Evolutionary conservation across 2,797 vertebrate genomes (phyloP), one percentile per base, ranked within the genome.

Genomic region (Psittacula echo): DNA sequence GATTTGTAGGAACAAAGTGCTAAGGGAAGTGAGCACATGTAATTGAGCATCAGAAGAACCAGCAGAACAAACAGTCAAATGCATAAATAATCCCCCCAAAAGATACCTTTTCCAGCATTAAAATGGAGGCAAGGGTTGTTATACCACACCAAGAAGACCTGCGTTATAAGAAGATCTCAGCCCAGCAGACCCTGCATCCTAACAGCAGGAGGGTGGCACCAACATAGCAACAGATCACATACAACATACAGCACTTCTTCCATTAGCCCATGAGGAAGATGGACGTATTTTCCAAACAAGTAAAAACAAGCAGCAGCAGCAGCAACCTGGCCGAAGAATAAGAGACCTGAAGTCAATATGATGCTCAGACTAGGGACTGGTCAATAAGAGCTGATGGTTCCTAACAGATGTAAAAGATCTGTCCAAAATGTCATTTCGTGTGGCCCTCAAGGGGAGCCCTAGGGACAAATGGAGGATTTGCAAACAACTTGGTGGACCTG

Each of bases 251-350:
- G 5, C 24, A 34, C 9, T 89, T 87, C 58, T 11, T 60, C 9
- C 10, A 22, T 39, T 62, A 66, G 3, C 10, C 6, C 32, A 60
- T 0, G 5, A 21, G 47, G 7, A 47, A 53, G 34, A 32, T 2
- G 37, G 39, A 27, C 7, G 7, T 42, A 10, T 54, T 53, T 92
- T 68, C 10, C 8, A 30, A 82, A 60, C 4, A 37, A 11, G 7
- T 3, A 6, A 78, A 75, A 48, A 5, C 2, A n/a, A 3, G 3
- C 15, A 68, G 5, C 5, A 8, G 6, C 5, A 8, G 11, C 27
- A 64, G 21, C 42, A 85, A 30, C 8, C 10, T 58, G 11, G 7
- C 7, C 24, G 50, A 66, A 76, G 32, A 42, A 66, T 24, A 50
- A 44, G 23, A 87, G 29, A 62, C 21, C 12, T 62, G 42, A 91